Conservation (phyloP, 2,888 invertebrate genomes). For the Sphaerophoria taeniata region DNA sequence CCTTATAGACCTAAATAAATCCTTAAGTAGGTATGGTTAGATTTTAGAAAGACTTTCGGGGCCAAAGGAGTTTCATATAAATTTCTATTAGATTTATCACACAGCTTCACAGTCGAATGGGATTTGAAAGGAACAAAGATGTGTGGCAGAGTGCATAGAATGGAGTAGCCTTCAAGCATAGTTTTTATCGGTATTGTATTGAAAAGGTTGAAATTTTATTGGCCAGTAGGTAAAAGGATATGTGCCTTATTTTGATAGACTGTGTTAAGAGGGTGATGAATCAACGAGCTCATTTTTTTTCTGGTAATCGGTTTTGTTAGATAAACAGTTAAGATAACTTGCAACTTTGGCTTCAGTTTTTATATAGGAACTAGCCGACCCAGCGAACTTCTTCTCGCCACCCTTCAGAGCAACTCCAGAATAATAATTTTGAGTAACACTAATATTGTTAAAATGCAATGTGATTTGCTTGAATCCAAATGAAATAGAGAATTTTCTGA, state of each 20-base stretch:
- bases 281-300: neutral
- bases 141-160: conserved; percentile 41
- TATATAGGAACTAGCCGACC: too few relatives aligned
- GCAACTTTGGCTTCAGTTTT: too few relatives aligned
- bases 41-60: neutral
- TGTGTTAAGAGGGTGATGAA: conserved; percentile 18
- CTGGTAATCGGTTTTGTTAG: neutral
- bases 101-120: conserved; percentile 17
- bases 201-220: conserved; percentile 39
- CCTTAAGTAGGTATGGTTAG: neutral
- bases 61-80: conserved; percentile 29
- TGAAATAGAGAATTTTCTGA: too few relatives aligned
- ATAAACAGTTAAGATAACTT: neutral
- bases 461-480: too few relatives aligned
- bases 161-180: conserved; percentile 19
- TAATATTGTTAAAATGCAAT: too few relatives aligned
- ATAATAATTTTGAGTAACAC: too few relatives aligned
- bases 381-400: too few relatives aligned
- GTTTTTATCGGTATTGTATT: conserved; percentile 29
- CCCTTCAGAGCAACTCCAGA: too few relatives aligned
- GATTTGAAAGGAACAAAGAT: conserved; percentile 12
- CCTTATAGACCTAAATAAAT: conserved; percentile 45
- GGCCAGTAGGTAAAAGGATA: conserved; percentile 15
- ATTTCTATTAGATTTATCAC: conserved; percentile 65
- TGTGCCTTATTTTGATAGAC: conserved; percentile 5